A percentile compares a stretch with the other conserved stretches of the same genome.
These are phyloP conservation scores for Atherinomorus stipes DNA, from an alignment of 2,113 vertebrate species.

Conservation along the genomic window DNA sequence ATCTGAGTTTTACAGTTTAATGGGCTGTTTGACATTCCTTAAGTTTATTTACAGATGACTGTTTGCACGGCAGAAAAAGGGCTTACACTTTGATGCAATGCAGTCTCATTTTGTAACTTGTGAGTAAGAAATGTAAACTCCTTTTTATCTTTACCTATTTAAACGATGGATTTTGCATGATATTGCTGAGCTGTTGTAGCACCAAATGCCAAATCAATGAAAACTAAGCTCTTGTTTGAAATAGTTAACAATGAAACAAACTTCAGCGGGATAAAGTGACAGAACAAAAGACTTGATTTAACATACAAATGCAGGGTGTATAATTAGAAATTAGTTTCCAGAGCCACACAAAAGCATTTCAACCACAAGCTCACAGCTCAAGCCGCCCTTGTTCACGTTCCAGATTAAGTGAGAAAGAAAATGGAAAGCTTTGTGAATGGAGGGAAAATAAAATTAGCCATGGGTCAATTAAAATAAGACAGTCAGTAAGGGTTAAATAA, in stretches of 20 bases:
- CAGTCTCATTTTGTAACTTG: too few species aligned
- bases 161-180: too few species aligned
- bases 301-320: not conserved
- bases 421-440: slow-evolving; percentile 47
- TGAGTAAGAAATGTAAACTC: not conserved
- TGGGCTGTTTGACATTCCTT: too few species aligned
- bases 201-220: not conserved
- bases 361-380: slow-evolving; percentile 29
- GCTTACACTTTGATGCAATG: too few species aligned
- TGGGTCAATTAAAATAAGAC: slow-evolving; percentile 52
- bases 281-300: slow-evolving; percentile 1
- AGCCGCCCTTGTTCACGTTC: slow-evolving; percentile 31
- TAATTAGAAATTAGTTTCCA: slow-evolving; percentile 54
- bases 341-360: slow-evolving; percentile 45
- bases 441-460: slow-evolving; percentile 42
- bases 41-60: too few species aligned
- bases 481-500: slow-evolving; percentile 66
- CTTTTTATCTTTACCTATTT: not conserved
- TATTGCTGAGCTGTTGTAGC: too few species aligned
- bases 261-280: not conserved
- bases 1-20: too few species aligned
- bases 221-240: not conserved
- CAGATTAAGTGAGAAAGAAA: slow-evolving; percentile 44
- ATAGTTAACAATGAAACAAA: not conserved
- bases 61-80: too few species aligned